Evolutionary conservation across 2,888 invertebrate genomes (phyloP).

Genomic region (Himalopsyche japonica): DNA sequence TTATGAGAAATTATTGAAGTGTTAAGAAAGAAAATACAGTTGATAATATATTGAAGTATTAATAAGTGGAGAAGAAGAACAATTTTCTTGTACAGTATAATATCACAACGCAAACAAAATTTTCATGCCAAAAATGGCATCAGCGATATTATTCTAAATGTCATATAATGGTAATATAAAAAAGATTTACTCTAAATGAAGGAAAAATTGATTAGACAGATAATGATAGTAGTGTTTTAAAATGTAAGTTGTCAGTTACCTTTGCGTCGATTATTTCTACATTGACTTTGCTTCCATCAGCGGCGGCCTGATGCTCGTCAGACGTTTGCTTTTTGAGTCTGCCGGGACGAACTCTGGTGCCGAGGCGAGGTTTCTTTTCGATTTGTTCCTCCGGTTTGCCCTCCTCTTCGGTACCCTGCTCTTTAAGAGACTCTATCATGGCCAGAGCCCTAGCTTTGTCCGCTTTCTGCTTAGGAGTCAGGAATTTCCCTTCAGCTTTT

Average conservation of each 20-base stretch:
- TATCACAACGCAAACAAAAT: too few relatives aligned
- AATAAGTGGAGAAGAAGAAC: too few relatives aligned
- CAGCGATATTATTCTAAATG: too few relatives aligned
- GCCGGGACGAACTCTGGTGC: constrained; percentile 74
- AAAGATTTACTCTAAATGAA: too few relatives aligned
- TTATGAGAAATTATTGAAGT: too few relatives aligned
- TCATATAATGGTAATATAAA: too few relatives aligned
- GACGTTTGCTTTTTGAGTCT: constrained; percentile 70
- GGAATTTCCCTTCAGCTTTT: constrained; percentile 94
- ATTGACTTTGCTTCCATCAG: constrained; percentile 57
- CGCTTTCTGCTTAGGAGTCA: constrained; percentile 92
- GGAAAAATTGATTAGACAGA: too few relatives aligned
- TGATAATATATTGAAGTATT: too few relatives aligned
- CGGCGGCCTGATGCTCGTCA: constrained; percentile 58
- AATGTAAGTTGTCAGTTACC: constrained; percentile 42
- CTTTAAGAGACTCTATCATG: constrained; percentile 85
- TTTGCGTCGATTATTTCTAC: constrained; percentile 60
- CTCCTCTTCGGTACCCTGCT: constrained; percentile 80
- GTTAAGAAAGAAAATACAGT: too few relatives aligned
- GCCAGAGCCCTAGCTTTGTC: constrained; percentile 87
- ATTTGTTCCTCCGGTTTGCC: constrained; percentile 62
- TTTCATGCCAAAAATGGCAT: too few relatives aligned
- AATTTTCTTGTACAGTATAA: too few relatives aligned
- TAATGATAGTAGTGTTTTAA: too few relatives aligned
- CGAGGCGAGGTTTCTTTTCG: constrained; percentile 63